Conservation (phyloP, 2,888 invertebrate genomes). For the Cryptophagus acutangulus region DNA sequence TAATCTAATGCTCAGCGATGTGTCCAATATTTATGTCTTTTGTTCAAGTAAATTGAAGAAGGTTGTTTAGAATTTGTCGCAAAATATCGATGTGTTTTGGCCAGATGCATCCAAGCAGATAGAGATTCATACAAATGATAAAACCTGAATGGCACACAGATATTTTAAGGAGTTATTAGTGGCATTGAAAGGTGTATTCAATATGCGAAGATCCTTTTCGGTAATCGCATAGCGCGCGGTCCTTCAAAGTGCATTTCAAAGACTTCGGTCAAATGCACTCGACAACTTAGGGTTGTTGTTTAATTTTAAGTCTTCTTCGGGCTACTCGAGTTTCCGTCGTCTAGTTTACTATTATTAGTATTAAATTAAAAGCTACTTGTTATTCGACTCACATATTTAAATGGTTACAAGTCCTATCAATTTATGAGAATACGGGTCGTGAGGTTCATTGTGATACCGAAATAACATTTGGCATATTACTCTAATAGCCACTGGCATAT, state of each 20-base stretch:
- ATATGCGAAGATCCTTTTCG: conserved; percentile 15
- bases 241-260: conserved; percentile 26
- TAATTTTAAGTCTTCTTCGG: conserved; percentile 11
- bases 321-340: too few species aligned
- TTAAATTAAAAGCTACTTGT: conserved; percentile 16
- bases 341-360: conserved; percentile 13
- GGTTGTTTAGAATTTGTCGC: too few species aligned
- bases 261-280: conserved; percentile 32
- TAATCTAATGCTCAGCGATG: conserved; percentile 26
- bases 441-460: conserved; percentile 9
- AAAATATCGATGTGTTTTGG: too few species aligned
- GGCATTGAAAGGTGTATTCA: conserved; percentile 21
- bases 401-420: conserved; percentile 13
- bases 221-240: conserved; percentile 17
- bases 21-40: conserved; percentile 34
- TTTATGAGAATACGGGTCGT: conserved; percentile 20
- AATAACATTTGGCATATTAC: conserved; percentile 8
- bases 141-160: conserved; percentile 33
- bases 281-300: conserved; percentile 17
- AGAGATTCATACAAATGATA: conserved; percentile 40
- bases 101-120: too few species aligned
- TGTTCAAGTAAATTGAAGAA: too few species aligned
- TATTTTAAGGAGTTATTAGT: conserved; percentile 34
- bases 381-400: conserved; percentile 18
- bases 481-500: conserved; percentile 5